Conservation (phyloP, 2,113 vertebrate species). For the Entomyzon cyanotis region DNA sequence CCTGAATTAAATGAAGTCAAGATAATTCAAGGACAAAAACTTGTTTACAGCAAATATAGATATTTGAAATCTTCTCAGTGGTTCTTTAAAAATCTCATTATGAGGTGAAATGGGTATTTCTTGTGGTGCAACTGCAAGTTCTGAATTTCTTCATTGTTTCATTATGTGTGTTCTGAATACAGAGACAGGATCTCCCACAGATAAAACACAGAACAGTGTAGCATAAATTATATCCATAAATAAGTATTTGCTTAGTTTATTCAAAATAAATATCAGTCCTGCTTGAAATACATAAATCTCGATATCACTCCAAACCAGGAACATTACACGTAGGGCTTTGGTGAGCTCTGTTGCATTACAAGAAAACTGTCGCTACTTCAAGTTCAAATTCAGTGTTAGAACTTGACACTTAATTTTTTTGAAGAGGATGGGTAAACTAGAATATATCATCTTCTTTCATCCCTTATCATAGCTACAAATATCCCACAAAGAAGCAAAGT, state of each 20-base stretch:
- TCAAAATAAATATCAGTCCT: neutral
- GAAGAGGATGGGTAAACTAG: neutral
- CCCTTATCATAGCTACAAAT: neutral
- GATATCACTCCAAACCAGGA: neutral
- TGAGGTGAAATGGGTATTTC: neutral
- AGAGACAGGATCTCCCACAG: neutral
- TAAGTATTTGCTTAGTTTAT: neutral
- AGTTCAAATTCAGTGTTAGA: neutral
- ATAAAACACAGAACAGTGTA: neutral
- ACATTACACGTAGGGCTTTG: accelerated
- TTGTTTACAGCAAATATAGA: neutral
- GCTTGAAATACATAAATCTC: neutral
- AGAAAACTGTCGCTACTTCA: neutral
- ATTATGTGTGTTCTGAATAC: neutral
- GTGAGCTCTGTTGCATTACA: neutral
- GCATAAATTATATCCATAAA: neutral
- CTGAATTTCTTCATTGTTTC: neutral
- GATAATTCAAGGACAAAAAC: constrained; percentile 37
- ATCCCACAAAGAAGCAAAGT: neutral
- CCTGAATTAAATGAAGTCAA: neutral
- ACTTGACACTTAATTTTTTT: neutral
- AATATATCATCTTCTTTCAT: neutral
- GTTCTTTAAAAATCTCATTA: constrained; percentile 34
- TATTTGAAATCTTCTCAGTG: neutral
- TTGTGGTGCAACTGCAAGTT: neutral